Percentiles rank a stretch among this genome's conserved stretches.
Evolutionary conservation across 2,797 vertebrate species (phyloP).

Genomic region (Rhabdophis nuchalis): DNA sequence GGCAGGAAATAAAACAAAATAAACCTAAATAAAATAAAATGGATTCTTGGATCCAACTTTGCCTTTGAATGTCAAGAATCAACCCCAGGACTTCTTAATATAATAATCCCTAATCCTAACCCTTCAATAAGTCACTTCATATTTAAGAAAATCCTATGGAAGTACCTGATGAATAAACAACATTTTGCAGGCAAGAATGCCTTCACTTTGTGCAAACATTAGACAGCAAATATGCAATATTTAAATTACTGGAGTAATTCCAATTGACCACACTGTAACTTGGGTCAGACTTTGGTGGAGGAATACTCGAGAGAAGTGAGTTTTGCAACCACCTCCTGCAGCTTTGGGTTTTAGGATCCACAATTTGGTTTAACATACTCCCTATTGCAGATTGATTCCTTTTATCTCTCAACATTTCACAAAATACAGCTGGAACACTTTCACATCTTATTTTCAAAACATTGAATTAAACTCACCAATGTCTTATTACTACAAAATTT

Average conservation of each 20-base stretch:
- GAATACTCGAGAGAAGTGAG: neutral
- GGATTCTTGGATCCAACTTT: neutral
- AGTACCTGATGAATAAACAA: neutral
- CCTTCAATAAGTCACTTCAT: neutral
- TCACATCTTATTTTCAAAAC: constrained; percentile 35
- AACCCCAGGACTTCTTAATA: neutral
- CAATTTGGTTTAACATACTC: constrained; percentile 8
- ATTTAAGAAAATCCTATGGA: neutral
- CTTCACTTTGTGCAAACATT: neutral
- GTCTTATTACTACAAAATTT: constrained; percentile 21
- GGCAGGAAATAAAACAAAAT: no score
- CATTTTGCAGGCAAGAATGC: neutral
- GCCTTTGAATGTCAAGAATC: neutral
- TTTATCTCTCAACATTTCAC: neutral
- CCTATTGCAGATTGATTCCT: constrained; percentile 13
- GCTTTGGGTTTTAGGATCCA: neutral
- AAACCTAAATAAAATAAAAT: neutral
- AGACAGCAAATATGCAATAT: neutral
- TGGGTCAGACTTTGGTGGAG: neutral
- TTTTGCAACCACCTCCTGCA: neutral
- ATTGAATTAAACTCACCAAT: constrained; percentile 37
- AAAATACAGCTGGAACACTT: constrained; percentile 7
- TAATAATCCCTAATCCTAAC: neutral
- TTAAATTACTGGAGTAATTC: neutral
- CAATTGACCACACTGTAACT: neutral